phyloP scores from a whole-genome alignment of 30 jellyfish, hydroid and myxozoan species.

The Sanderia malayensis region DNA sequence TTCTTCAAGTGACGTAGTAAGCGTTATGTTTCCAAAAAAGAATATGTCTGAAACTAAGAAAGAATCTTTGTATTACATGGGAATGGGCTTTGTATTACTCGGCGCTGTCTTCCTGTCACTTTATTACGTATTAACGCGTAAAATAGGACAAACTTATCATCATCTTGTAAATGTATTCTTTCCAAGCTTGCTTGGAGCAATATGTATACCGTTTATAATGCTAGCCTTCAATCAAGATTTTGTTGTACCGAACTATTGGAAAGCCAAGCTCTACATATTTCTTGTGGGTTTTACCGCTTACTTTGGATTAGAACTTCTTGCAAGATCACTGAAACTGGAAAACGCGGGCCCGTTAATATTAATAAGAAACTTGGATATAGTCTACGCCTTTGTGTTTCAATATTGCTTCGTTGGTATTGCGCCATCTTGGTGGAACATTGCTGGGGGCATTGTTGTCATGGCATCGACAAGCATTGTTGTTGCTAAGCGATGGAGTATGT shows the following conservation, averaged over 20 bases:
- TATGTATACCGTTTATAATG: conserved; percentile 53
- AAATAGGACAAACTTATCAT: conserved; percentile 38
- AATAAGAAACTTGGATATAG: conserved; percentile 74
- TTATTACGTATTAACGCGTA: conserved; percentile 69
- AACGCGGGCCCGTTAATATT: conserved; percentile 75
- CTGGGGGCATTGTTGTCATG: conserved; percentile 59
- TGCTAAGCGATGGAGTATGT: conserved; percentile 43
- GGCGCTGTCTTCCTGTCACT: conserved; percentile 75
- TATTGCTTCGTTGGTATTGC: conserved; percentile 33
- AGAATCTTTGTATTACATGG: conserved; percentile 45
- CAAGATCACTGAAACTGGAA: conserved; percentile 66
- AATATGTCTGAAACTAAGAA: conserved; percentile 16
- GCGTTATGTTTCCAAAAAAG: conserved; percentile 21
- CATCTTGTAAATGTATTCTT: conserved; percentile 42
- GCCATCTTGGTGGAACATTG: conserved; percentile 61
- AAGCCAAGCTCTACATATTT: conserved; percentile 20
- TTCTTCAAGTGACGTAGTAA: conserved; percentile 9
- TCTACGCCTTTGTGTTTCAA: conserved; percentile 71
- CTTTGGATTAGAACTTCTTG: conserved; percentile 42
- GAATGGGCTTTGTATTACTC: conserved; percentile 53
- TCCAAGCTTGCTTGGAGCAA: conserved; percentile 72
- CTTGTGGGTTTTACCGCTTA: conserved; percentile 64
- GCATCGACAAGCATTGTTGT: conserved; percentile 29
- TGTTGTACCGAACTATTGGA: conserved; percentile 54
- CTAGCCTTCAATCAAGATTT: conserved; percentile 24